Evolutionary conservation across 1,140 invertebrate genomes (phyloP).

Genomic region (Microplitis mediator): DNA sequence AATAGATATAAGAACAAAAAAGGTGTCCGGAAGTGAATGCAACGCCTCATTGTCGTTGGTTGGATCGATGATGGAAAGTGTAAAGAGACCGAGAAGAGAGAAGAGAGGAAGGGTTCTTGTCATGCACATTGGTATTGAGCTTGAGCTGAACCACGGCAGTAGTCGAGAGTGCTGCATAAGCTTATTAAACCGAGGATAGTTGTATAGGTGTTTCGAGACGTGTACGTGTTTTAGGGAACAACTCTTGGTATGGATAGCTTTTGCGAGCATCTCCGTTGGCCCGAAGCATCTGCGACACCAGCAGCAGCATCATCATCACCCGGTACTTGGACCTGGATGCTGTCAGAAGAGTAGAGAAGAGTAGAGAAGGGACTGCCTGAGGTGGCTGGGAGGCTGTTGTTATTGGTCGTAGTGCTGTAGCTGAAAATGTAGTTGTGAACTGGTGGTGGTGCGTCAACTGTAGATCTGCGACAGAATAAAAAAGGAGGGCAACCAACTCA

Average conservation of each 20-base stretch:
- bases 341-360: conserved; percentile 22
- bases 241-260: conserved; percentile 11
- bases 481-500: neutral
- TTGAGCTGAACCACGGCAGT: conserved; percentile 6
- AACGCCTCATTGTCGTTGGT: too few relatives aligned
- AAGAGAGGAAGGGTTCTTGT: neutral
- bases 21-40: too few relatives aligned
- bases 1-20: too few relatives aligned
- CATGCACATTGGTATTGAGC: neutral
- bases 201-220: conserved; percentile 32
- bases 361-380: too few relatives aligned
- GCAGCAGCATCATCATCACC: conserved; percentile 10
- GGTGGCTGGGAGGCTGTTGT: conserved; percentile 2
- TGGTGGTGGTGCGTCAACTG: neutral
- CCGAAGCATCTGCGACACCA: neutral
- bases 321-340: neutral
- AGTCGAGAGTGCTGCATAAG: conserved; percentile 59
- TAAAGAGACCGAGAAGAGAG: neutral
- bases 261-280: conserved; percentile 12
- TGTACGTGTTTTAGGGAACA: neutral
- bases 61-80: too few relatives aligned
- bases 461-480: neutral
- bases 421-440: too few relatives aligned
- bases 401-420: conserved; percentile 11
- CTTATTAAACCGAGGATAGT: conserved; percentile 51